A percentile compares a stretch with the other conserved stretches of the same genome.
Evolutionary conservation across 2,797 vertebrate genomes (phyloP).

Genomic region (Rhinatrema bivittatum): DNA sequence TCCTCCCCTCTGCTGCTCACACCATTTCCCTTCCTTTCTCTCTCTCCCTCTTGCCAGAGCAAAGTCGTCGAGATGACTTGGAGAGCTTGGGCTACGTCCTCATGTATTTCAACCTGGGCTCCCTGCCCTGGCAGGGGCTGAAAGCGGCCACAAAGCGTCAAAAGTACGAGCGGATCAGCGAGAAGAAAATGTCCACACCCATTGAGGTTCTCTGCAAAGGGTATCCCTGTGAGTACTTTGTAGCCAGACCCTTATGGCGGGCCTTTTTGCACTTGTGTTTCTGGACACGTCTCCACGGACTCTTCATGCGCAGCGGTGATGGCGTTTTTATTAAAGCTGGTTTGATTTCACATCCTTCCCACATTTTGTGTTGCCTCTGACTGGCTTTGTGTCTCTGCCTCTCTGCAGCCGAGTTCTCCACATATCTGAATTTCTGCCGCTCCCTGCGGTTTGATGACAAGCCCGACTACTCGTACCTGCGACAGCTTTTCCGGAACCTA

Average conservation of each 20-base stretch:
- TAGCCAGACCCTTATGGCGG: background rate
- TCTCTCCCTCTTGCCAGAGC: slow-evolving; percentile 58
- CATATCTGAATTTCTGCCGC: slow-evolving; percentile 95
- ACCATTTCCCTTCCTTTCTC: too few relatives aligned
- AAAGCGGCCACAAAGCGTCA: slow-evolving; percentile 95
- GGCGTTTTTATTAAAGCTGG: too few relatives aligned
- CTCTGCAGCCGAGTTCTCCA: slow-evolving; percentile 78
- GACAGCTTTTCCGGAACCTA: slow-evolving; percentile 94
- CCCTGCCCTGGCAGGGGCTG: slow-evolving; percentile 92
- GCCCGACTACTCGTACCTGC: slow-evolving; percentile 90
- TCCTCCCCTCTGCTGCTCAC: too few relatives aligned
- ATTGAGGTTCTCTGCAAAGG: slow-evolving; percentile 94
- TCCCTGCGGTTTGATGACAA: slow-evolving; percentile 94
- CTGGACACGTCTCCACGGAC: too few relatives aligned
- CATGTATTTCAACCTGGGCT: slow-evolving; percentile 97
- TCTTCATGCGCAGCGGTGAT: background rate
- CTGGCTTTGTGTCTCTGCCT: fast-evolving
- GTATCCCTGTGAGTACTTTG: slow-evolving; percentile 79
- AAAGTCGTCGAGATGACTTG: slow-evolving; percentile 90
- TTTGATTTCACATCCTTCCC: too few relatives aligned
- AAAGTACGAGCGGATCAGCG: slow-evolving; percentile 94
- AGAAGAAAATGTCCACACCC: slow-evolving; percentile 97
- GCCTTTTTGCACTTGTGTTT: background rate
- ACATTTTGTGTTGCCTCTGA: too few relatives aligned
- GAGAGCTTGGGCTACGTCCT: slow-evolving; percentile 93